phyloP scores from a whole-genome alignment of 2,797 vertebrate species.

The Smutsia gigantea region DNA sequence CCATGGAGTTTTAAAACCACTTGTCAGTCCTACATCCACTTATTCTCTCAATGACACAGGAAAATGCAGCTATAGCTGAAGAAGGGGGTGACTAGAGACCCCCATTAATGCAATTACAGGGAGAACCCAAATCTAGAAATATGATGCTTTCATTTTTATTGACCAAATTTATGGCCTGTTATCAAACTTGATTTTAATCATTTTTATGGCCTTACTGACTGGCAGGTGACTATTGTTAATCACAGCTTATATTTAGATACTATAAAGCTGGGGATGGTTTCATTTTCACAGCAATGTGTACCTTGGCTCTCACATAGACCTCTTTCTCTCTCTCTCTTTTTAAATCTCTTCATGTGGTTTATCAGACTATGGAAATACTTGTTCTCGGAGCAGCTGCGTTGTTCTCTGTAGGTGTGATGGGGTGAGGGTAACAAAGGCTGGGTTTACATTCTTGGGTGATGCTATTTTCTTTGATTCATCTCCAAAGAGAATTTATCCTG shows the following conservation, averaged over 20 bases:
- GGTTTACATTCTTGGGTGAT: conserved; percentile 45
- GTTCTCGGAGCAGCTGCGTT: conserved; percentile 59
- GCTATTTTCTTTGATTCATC: conserved; percentile 74
- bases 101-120: neutral
- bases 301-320: neutral
- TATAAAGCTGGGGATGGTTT: neutral
- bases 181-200: conserved; percentile 29
- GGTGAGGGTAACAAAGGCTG: neutral
- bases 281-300: neutral
- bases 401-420: conserved; percentile 62
- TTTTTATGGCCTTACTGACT: conserved; percentile 1
- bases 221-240: conserved; percentile 53
- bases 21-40: neutral
- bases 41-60: neutral
- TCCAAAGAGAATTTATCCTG: conserved; percentile 76
- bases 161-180: neutral
- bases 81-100: neutral
- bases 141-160: neutral
- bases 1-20: neutral
- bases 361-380: neutral
- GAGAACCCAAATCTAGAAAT: neutral
- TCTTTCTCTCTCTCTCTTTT: conserved; percentile 49
- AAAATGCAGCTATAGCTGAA: neutral
- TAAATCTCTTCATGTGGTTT: conserved; percentile 51
- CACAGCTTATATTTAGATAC: conserved; percentile 29